Conservation (phyloP, 2,888 invertebrate species). For the Conistra vaccinii region DNA sequence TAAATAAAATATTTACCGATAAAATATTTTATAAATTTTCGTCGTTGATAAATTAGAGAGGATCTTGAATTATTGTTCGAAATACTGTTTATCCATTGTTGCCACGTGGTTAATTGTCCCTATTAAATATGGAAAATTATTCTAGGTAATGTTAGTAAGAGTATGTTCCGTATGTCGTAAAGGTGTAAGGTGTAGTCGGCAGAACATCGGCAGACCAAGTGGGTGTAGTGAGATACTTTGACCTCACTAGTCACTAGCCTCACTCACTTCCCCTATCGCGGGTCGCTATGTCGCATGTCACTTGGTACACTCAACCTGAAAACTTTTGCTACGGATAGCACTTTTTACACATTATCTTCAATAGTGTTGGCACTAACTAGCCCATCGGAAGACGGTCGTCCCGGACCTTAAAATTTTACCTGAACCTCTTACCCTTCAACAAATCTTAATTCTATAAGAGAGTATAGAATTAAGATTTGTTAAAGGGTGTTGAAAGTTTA, state of each 20-base stretch:
- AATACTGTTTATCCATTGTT: background rate
- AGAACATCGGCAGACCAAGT: slow-evolving; percentile 8
- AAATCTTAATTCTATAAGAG: too few relatives aligned
- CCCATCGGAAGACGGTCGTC: background rate
- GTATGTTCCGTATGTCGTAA: background rate
- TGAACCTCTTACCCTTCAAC: too few relatives aligned
- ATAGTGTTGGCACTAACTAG: background rate
- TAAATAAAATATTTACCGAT: slow-evolving; percentile 59
- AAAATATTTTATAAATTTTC: slow-evolving; percentile 58
- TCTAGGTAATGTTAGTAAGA: too few relatives aligned
- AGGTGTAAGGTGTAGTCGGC: slow-evolving; percentile 17
- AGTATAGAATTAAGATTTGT: background rate
- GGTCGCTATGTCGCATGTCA: slow-evolving; percentile 52
- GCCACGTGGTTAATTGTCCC: background rate
- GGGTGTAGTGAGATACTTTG: slow-evolving; percentile 23
- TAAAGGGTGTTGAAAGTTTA: background rate
- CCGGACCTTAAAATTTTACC: background rate
- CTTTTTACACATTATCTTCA: background rate
- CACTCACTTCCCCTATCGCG: slow-evolving; percentile 59
- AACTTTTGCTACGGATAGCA: background rate
- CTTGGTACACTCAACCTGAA: slow-evolving; percentile 44
- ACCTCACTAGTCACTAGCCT: slow-evolving; percentile 43
- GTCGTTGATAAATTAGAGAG: slow-evolving; percentile 48
- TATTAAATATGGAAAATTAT: background rate
- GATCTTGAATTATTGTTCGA: slow-evolving; percentile 32